Evolutionary conservation across 2,888 invertebrate genomes (phyloP), one percentile per base, ranked within the genome.

Genomic region (Caenorhabditis afra): DNA sequence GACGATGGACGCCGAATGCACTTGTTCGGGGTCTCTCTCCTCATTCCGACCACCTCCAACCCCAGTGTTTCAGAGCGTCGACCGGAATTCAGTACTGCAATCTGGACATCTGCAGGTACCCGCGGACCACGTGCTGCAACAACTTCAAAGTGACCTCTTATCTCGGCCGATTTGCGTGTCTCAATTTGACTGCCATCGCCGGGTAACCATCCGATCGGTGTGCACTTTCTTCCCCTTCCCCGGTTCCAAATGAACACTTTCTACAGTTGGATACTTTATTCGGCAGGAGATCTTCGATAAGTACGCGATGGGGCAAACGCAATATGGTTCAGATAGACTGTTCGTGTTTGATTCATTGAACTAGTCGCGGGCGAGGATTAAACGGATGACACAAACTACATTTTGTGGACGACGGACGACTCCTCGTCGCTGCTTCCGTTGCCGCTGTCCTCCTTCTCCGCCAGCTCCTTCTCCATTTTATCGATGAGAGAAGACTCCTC

Each of bases 61-160:
- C 16, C 10, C 1, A 53, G 11, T 7, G 11, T 79, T 83, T 29
- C 74, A 85, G 85, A 14, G 49, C 66, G 11, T 70, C 82, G 10
- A 76, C 83, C 10, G 75, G 67, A 20, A 62, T 85, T 0, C 82
- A 85, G 68, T 82, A 83, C 68, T 85, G 85, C 50, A 85, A 80
- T 45, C 52, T 83, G 65, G 77, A 79, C 52, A 82, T 85, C 50
- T 85, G 85, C 62, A 61, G 82, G 64, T 83, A 83, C 53, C 85
- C 85, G 7, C 58, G 74, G 10, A 65, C 74, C 0, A 68, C 85
- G 5, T 85, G 85, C 45, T 85, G 85, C 55, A 77, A 81, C 50
- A 84, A 81, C 41, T 79, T 84, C 58, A 52, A 37, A 52, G 79
- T 79, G 44, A 47, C 74, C 3, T 68, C 79, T 0, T 79, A 74